A percentile compares a stretch with the other conserved stretches of the same genome.
These are phyloP conservation scores for Xiphydria camelus DNA, from an alignment of 2,888 invertebrate species.

Conservation along the genomic window DNA sequence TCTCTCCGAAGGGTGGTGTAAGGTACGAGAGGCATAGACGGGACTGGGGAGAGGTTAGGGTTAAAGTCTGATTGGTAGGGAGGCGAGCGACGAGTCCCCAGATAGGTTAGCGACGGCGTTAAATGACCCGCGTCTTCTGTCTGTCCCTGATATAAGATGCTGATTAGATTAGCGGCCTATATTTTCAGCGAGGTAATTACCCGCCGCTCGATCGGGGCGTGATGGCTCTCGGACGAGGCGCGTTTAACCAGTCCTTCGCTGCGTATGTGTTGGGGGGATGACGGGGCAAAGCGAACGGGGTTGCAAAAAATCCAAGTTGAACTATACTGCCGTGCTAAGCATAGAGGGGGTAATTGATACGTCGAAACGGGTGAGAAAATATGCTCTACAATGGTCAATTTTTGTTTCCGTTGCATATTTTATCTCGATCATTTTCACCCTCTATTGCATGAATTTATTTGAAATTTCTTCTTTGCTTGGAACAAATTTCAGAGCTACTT, in stretches of 20 bases:
- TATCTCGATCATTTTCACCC: no score
- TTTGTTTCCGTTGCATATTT: no score
- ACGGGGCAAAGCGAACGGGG: slow-evolving; percentile 15
- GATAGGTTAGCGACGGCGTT: slow-evolving; percentile 16
- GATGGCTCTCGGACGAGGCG: slow-evolving; percentile 20
- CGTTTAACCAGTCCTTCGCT: slow-evolving; percentile 25
- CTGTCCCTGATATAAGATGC: slow-evolving; percentile 15
- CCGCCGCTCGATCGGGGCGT: slow-evolving; percentile 19
- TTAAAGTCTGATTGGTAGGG: slow-evolving; percentile 17
- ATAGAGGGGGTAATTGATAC: no score
- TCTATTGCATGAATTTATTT: no score
- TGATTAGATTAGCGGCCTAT: slow-evolving; percentile 16
- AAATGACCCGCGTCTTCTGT: slow-evolving; percentile 14
- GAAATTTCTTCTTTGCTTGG: no score
- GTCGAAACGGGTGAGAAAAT: no score
- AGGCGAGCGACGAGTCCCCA: slow-evolving; percentile 12
- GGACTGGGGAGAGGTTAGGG: slow-evolving; percentile 14
- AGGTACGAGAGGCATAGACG: slow-evolving; percentile 8
- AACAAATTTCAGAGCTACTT: no score
- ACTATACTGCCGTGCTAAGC: no score
- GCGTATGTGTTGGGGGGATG: slow-evolving; percentile 18
- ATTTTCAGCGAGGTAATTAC: slow-evolving; percentile 14
- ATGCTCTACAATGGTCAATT: no score
- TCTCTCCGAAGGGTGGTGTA: slow-evolving; percentile 4
- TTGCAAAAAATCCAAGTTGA: no score